Evolutionary conservation across 2,888 invertebrate genomes (phyloP), one percentile per base, ranked within the genome.

Genomic region (Euzophera pinguis): DNA sequence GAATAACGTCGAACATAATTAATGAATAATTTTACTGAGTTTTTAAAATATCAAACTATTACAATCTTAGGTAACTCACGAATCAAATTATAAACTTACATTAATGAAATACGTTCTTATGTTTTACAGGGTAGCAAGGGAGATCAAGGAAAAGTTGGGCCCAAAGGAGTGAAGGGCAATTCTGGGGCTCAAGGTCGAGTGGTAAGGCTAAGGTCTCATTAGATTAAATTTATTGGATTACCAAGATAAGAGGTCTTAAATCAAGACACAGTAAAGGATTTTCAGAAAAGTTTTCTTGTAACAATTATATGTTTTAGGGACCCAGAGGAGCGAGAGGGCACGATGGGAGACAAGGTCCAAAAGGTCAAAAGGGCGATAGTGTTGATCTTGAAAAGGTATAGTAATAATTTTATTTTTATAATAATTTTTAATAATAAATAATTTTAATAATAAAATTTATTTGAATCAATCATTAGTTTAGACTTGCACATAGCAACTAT

Each of bases 311-410:
- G 42, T 53, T 51, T 10, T 13, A 59, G 58, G 65, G 65, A 5
- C 56, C 62, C 29, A 39, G 43, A 5, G 69, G 69, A 8, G 53
- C 50, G 12, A 16, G 69, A 8, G 78, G 78, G 1, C 56, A 55
- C 13, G 66, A 72, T 47, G 77, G 76, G 6, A 64, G 63, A 4
- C 35, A 50, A 8, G 78, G 77, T 22, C 57, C 62, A 53, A 86
- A 81, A 48, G 87, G 86, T 50, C 72, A 81, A 58, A 86, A 79
- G 57, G 86, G 87, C 29, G 78, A 78, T 39, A 70, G 68, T 59
- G 65, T 75, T 54, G 67, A 80, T 58, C 29, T 73, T 16, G 54
- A 61, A 54, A 71, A 69, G 73, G 86, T 86, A 71, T 56, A 38
- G 22, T 43, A 32, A 7, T 9, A 32, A 32, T 7, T 32, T 4